A percentile compares a stretch with the other conserved stretches of the same genome.
phyloP scores from a whole-genome alignment of 2,888 invertebrate species.

The Mermis nigrescens region DNA sequence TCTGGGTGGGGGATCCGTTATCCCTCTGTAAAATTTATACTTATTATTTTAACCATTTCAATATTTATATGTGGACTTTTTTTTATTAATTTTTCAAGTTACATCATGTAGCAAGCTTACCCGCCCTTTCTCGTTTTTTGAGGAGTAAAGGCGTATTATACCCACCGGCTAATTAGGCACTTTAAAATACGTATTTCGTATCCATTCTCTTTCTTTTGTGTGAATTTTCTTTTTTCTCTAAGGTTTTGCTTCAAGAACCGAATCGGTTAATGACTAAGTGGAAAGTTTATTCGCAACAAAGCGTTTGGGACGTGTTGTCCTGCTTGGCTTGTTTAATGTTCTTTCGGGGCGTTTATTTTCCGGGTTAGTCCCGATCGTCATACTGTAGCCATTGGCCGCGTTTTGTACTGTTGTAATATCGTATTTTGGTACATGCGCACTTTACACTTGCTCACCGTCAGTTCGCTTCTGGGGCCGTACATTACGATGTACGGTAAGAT shows the following conservation, averaged over 20 bases:
- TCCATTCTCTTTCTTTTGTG: no score
- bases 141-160: no score
- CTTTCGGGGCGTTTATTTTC: slow-evolving; percentile 12
- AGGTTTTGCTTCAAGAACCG: slow-evolving; percentile 3
- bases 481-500: slow-evolving; percentile 99
- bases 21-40: no score
- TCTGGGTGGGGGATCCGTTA: no score
- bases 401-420: slow-evolving; percentile 51
- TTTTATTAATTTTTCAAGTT: no score
- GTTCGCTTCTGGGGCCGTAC: slow-evolving; percentile 77
- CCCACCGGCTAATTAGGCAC: no score
- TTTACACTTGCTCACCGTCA: slow-evolving; percentile 82
- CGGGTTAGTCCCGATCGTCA: neutral
- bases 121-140: no score
- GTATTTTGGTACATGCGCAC: slow-evolving; percentile 47
- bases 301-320: slow-evolving; percentile 23
- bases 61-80: no score
- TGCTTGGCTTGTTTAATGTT: slow-evolving; percentile 29
- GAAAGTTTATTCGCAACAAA: neutral
- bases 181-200: no score
- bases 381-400: slow-evolving; percentile 44
- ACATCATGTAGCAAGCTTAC: no score
- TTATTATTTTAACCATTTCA: no score
- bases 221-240: neutral
- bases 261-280: neutral